phyloP scores from a whole-genome alignment of 2,113 vertebrate genomes.

The Calidris pygmaea region DNA sequence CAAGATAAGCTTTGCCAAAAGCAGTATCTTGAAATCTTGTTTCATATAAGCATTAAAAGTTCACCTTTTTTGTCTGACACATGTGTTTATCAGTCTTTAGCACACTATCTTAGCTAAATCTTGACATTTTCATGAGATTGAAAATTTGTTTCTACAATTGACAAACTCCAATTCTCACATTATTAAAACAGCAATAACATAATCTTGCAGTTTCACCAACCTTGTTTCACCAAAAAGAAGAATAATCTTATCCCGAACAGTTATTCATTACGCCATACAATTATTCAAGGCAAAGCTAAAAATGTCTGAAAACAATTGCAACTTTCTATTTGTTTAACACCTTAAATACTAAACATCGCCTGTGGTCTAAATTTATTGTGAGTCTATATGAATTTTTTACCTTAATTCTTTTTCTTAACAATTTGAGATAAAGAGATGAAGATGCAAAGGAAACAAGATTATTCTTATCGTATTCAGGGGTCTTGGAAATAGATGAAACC shows the following conservation, averaged over 20 bases:
- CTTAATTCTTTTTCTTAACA: neutral
- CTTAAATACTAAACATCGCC: neutral
- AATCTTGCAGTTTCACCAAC: neutral
- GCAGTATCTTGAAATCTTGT: neutral
- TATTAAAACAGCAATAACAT: neutral
- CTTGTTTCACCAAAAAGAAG: neutral
- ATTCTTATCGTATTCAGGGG: neutral
- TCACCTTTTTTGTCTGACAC: neutral
- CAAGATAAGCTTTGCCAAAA: neutral
- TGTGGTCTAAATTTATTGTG: neutral
- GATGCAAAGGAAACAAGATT: neutral
- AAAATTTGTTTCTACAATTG: neutral
- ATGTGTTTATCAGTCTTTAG: neutral
- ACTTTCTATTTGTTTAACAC: neutral
- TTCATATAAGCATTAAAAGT: neutral
- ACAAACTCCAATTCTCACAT: neutral
- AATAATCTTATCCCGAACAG: neutral
- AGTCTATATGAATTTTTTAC: neutral
- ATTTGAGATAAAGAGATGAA: neutral
- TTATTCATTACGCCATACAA: neutral
- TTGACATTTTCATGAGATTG: neutral
- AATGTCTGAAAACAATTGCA: neutral
- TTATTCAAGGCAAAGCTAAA: neutral
- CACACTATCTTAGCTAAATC: neutral
- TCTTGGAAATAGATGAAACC: neutral